Percentiles rank a stretch among this genome's conserved stretches.
phyloP scores from a whole-genome alignment of 2,113 vertebrate species.

The Leptosomus discolor region DNA sequence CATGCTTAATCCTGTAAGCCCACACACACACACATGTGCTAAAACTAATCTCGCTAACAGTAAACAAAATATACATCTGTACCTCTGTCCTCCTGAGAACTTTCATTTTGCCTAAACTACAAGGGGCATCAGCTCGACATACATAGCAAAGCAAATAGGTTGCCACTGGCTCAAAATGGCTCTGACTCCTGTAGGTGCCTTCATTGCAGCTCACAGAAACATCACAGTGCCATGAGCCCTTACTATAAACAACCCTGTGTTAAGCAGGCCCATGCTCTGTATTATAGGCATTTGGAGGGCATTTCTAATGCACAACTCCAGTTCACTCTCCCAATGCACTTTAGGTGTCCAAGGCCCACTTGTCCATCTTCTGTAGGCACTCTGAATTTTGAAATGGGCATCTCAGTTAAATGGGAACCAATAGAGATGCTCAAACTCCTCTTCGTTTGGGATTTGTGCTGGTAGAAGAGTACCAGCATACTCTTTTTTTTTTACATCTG shows the following conservation, averaged over 20 bases:
- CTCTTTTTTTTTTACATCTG: neutral
- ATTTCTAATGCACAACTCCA: neutral
- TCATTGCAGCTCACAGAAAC: neutral
- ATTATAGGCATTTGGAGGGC: neutral
- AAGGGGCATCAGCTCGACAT: neutral
- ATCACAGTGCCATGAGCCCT: neutral
- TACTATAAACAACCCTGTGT: neutral
- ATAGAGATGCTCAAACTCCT: neutral
- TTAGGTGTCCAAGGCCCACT: neutral
- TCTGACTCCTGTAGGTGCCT: neutral
- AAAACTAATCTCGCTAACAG: slow-evolving; percentile 22
- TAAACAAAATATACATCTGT: slow-evolving; percentile 33
- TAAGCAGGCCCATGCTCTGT: neutral
- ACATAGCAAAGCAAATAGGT: neutral
- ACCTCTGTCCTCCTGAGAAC: neutral
- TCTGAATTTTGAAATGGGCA: neutral
- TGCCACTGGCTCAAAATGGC: neutral
- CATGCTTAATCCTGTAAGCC: slow-evolving; percentile 30
- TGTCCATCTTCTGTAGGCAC: neutral
- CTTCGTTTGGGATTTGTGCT: neutral
- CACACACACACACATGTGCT: neutral
- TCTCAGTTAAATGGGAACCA: neutral
- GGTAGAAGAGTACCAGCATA: neutral
- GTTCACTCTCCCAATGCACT: neutral
- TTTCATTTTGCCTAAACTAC: neutral